Base-by-base conservation (phyloP, 1,140 invertebrate genomes). In the Leptinotarsa texana region DNA sequence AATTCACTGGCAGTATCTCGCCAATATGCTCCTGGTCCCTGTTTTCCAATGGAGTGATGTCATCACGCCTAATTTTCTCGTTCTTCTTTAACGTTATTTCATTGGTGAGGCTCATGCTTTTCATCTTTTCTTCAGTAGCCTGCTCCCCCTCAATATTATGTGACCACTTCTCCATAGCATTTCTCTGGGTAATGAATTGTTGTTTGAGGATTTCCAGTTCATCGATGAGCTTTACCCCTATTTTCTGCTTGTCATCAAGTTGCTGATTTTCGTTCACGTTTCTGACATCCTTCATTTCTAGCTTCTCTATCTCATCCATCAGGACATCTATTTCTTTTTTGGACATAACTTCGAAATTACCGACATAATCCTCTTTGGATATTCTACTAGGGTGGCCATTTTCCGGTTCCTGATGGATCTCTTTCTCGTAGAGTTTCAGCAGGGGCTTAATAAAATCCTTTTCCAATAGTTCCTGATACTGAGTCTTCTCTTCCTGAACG, bases 21-120 rank as follows among this genome's bases (percentile, higher is more conserved):
- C 84, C 84, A 48, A 85, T 85, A 72, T 85, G 84, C 74, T 85
- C 84, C 62, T 83, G 75, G 47, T 80, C 75, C 33, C 72, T 78
- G 62, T 76, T 75, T 49, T 79, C 78, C 11, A 75, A 73, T 17
- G 74, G 62, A 57, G 33, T 22, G 71, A 82, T 81, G 74, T 84
- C 82, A 75, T 84, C 82, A 68, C 81, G 76, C 77, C 74, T 78
- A 49, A 72, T 42, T 73, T 63, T 27, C 21, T 72, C 48, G 68
- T 63, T 27, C 21, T 74, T 63, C 22, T 13, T 11, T 4, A 4
- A 13, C 63, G 21, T 24, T 22, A 1, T 21, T 13, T 65, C 63
- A 13, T 65, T 65, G 4, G 11, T 15, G 1, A 33, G 27, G 13
- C 15, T 65, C 63, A 21, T 18, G 15, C 13, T 65, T 13, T 22